phyloP scores from a whole-genome alignment of 2,113 vertebrate species.

The Microcebus murinus region DNA sequence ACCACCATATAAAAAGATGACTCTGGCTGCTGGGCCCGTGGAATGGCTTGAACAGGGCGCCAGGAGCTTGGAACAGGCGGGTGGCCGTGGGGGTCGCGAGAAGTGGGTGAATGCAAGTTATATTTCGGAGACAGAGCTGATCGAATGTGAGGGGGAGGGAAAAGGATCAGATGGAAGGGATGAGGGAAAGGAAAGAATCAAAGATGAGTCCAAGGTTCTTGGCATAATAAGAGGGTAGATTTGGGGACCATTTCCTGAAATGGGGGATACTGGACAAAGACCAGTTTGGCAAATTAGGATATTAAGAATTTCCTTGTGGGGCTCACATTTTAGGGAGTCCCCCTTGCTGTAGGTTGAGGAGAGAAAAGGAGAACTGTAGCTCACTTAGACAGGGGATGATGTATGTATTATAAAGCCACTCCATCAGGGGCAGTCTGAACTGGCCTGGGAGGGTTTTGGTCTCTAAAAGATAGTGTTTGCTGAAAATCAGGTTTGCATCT shows the following conservation, averaged over 20 bases:
- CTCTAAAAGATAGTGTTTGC: neutral
- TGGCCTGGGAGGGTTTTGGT: neutral
- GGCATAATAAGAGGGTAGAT: neutral
- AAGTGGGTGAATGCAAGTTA: neutral
- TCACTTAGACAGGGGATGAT: neutral
- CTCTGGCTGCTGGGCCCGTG: neutral
- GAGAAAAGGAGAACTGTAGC: neutral
- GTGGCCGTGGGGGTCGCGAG: neutral
- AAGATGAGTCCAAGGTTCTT: neutral
- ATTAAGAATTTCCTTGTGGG: neutral
- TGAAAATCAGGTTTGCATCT: constrained; percentile 2
- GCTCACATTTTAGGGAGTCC: neutral
- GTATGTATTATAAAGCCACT: neutral
- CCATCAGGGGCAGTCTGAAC: neutral
- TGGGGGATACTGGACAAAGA: neutral
- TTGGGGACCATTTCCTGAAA: neutral
- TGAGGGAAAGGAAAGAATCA: neutral
- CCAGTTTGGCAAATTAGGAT: neutral
- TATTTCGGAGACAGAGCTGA: neutral
- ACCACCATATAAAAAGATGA: neutral
- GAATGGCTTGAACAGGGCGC: neutral
- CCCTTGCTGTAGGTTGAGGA: neutral
- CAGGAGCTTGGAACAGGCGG: neutral
- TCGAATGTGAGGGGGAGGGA: neutral
- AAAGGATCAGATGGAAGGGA: neutral